Percentiles rank a stretch among this genome's conserved stretches.
Conservation (phyloP, 2,797 vertebrate genomes). For the Coregonus suidteri region DNA sequence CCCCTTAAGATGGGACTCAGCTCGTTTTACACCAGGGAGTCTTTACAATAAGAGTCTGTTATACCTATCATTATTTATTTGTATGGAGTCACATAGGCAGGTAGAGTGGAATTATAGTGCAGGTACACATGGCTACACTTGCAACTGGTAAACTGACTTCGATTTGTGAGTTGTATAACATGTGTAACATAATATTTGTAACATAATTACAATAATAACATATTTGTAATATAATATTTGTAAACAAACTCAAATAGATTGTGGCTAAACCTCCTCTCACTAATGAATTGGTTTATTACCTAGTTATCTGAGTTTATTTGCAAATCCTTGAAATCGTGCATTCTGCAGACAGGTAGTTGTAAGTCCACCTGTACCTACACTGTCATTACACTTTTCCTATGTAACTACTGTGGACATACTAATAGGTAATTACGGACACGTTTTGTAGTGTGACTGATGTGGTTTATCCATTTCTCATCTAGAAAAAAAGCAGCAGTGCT, state of each 20-base stretch:
- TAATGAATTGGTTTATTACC: no score
- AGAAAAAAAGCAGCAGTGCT: background rate
- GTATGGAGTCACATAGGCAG: background rate
- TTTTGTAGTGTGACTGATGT: background rate
- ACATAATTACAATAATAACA: background rate
- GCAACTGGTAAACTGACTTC: background rate
- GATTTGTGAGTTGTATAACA: background rate
- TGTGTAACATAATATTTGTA: background rate
- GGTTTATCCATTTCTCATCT: background rate
- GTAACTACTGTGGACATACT: background rate
- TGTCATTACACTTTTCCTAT: background rate
- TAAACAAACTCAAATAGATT: background rate
- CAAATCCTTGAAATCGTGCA: no score
- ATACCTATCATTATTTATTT: background rate
- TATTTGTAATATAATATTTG: background rate
- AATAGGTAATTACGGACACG: background rate
- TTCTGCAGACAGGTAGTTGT: no score
- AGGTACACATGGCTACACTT: background rate
- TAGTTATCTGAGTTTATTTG: no score
- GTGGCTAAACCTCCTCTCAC: no score
- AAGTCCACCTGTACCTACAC: no score
- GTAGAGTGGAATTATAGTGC: no score
- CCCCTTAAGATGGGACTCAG: no score
- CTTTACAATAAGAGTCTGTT: background rate
- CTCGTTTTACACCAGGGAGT: no score